phyloP scores from a whole-genome alignment of 1,140 invertebrate genomes.

The Drosophila ohnishii region DNA sequence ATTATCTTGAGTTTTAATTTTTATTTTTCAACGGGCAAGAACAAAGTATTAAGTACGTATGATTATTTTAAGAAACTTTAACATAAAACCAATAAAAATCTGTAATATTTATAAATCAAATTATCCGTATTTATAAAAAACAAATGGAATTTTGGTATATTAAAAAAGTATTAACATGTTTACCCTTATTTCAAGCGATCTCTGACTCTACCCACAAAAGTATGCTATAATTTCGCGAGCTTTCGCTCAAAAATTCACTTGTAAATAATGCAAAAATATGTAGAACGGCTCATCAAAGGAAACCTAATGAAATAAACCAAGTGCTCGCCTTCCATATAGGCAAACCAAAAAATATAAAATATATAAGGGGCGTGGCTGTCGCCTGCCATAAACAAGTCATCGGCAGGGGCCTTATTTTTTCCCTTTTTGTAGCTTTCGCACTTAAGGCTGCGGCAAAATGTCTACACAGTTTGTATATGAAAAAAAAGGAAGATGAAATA shows the following conservation, averaged over 20 bases:
- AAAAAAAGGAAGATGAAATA: not conserved
- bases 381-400: slow-evolving; percentile 61
- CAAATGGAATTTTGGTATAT: no score
- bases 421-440: slow-evolving; percentile 27
- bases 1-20: no score
- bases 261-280: slow-evolving; percentile 38
- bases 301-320: slow-evolving; percentile 51
- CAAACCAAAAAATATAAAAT: slow-evolving; percentile 5
- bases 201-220: not conserved
- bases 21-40: no score
- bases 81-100: not conserved
- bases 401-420: slow-evolving; percentile 38
- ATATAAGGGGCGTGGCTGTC: slow-evolving; percentile 45
- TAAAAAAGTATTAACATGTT: no score
- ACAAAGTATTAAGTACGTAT: no score
- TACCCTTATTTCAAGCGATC: no score
- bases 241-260: slow-evolving; percentile 3
- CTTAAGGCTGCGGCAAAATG: slow-evolving; percentile 53
- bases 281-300: slow-evolving; percentile 50
- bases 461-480: slow-evolving; percentile 21
- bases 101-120: not conserved
- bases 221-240: slow-evolving; percentile 29
- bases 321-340: slow-evolving; percentile 28
- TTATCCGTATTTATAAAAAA: not conserved
- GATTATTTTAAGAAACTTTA: no score